Base-by-base conservation (phyloP, 2,797 vertebrate species). In the Mycteria americana region DNA sequence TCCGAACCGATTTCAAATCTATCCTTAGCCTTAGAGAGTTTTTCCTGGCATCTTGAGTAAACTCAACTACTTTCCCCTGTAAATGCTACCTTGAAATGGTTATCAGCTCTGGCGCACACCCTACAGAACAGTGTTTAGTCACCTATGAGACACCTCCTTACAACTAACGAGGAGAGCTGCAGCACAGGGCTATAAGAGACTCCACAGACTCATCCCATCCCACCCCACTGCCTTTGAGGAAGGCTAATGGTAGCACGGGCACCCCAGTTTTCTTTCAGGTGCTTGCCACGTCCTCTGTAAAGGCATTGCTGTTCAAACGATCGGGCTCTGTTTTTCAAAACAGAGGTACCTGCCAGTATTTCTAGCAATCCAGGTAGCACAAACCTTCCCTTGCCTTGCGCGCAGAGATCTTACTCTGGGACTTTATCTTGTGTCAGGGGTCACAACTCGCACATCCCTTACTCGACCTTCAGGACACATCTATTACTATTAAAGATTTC, bases 1-100 rank as follows among this genome's bases (percentile, higher is more conserved):
- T 9, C 62, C 7, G n/a, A 5, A 27, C 4, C 2, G 0, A 5
- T 33, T 86, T 7, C 60, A n/a, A 76, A 68, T 2, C 89, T 0
- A 0, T 3, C 53, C 75, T 51, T 0, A 0, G 14, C 30, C 5
- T 5, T 7, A 19, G 62, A 41, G 56, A 6, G 10, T 37, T 9
- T 63, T 72, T 8, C 21, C 16, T 0, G 28, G 64, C 23, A 15
- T 77, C 46, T 18, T 6, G 18, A 64, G 22, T 4, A 39, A 68
- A 31, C 27, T 18, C 50, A 54, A 4, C 33, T 24, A 3, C 43
- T 59, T 74, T 31, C 43, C 27, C 70, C 73, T 24, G 10, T 1
- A 19, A 67, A 31, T 1, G 25, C 10, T 19, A 3, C 45, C n/a
- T 17, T 9, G n/a, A 19, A 57, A 28, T 5, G 2, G 51, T 19